These are phyloP conservation scores for Chitala chitala DNA, from an alignment of 2,113 vertebrate species.

Conservation along the genomic window DNA sequence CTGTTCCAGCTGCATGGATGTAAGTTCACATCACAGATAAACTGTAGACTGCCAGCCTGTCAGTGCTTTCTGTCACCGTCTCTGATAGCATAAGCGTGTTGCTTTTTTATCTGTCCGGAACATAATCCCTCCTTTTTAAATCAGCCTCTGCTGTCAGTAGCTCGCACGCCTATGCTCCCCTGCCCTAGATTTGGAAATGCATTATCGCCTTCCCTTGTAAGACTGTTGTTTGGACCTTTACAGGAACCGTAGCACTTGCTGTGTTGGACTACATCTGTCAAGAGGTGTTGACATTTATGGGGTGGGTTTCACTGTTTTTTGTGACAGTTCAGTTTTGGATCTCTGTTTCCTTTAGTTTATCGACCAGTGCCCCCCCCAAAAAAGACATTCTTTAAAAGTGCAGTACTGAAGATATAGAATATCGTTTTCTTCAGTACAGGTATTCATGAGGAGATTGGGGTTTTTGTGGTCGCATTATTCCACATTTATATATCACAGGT, in stretches of 20 bases:
- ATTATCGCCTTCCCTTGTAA: background rate
- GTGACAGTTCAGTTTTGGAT: background rate
- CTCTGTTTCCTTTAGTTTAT: background rate
- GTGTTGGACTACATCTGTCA: background rate
- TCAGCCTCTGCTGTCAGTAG: constrained; percentile 3
- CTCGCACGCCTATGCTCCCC: background rate
- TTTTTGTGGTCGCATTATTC: too few relatives aligned
- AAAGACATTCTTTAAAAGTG: too few relatives aligned
- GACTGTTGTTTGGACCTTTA: background rate
- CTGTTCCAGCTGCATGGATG: background rate
- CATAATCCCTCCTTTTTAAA: constrained; percentile 21
- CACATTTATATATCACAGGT: too few relatives aligned
- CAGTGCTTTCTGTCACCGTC: background rate
- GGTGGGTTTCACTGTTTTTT: background rate
- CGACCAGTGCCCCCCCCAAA: background rate
- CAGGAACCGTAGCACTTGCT: background rate
- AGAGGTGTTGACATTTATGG: background rate
- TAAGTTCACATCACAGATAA: background rate
- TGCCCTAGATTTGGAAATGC: constrained; percentile 17
- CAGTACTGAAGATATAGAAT: background rate
- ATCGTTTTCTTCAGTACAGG: too few relatives aligned
- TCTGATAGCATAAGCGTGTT: background rate
- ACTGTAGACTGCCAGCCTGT: background rate
- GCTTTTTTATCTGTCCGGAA: background rate
- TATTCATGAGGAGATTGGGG: too few relatives aligned